Evolutionary conservation across 2,888 invertebrate species (phyloP).

Genomic region (Drosophila fungiperda): DNA sequence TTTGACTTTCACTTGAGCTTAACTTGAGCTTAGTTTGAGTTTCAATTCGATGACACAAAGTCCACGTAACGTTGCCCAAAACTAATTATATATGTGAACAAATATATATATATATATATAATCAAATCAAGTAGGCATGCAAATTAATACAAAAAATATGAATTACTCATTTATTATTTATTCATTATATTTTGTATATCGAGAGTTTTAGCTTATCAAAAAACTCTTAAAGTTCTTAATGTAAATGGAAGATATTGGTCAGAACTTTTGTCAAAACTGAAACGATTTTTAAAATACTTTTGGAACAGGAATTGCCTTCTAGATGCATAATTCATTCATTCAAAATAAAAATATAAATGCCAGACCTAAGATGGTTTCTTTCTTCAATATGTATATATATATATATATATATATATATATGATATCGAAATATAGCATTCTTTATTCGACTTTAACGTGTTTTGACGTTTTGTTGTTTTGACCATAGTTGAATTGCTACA

Average conservation of each 20-base stretch:
- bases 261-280: neutral
- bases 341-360: neutral
- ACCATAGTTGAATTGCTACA: neutral
- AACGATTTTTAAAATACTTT: neutral
- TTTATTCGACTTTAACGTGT: neutral
- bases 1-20: neutral
- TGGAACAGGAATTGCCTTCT: neutral
- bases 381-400: too few species aligned
- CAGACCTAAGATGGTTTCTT: neutral
- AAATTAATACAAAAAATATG: neutral
- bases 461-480: neutral
- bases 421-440: neutral
- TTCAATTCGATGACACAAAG: conserved; percentile 14
- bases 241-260: neutral
- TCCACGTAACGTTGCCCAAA: conserved; percentile 31
- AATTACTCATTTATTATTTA: neutral
- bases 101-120: conserved; percentile 2
- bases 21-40: neutral
- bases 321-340: neutral
- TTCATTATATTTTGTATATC: neutral
- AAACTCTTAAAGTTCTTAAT: neutral
- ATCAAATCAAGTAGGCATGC: neutral
- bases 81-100: neutral
- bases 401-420: neutral
- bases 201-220: neutral